Base-by-base conservation (phyloP, 2,797 vertebrate species). In the Myotis planiceps region DNA sequence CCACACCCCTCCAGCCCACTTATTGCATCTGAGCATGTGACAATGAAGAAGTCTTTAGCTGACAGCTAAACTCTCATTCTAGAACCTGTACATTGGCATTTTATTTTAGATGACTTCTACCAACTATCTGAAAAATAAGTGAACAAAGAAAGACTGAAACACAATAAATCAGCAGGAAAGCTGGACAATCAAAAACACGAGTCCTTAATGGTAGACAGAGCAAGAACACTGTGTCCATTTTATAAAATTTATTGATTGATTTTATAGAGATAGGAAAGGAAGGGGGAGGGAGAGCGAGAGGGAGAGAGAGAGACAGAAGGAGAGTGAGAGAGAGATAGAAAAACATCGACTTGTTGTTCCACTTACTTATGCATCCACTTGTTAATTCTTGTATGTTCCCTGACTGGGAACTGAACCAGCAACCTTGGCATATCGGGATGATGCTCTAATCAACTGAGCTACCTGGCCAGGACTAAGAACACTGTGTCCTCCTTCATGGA, bases 1-100 rank as follows among this genome's bases (percentile, higher is more conserved):
- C 4, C 1, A 1, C 27, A 8, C 25, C 51, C 27, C n/a, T 10
- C 1, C 6, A 10, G 14, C 9, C 1, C 12, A 2, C n/a, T 27
- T 39, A 86, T 71, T 58, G 34, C 27, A 71, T 51, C 15, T 60
- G 13, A 49, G n/a, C 6, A 2, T 3, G 39, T 72, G 85, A 58
- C 29, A 63, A 23, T 5, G 37, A 53, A 63, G 45, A 79, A 15
- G 25, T 71, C 49, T 89, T 58, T n/a, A 39, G 74, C n/a, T 89
- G 84, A 29, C 29, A n/a, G 68, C 47, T 34, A 37, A 15, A 75
- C 84, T 60, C 8, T 76, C 14, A n/a, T 71, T 14, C 21, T 88
- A 42, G 51, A 80, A 75, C n/a, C 27, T 68, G 34, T 14, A 51
- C 0, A 3, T 42, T 13, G 3, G n/a, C 18, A 68, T 68, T 90